These are phyloP conservation scores for Phyllopteryx taeniolatus DNA, from an alignment of 2,113 vertebrate genomes.

Conservation along the genomic window DNA sequence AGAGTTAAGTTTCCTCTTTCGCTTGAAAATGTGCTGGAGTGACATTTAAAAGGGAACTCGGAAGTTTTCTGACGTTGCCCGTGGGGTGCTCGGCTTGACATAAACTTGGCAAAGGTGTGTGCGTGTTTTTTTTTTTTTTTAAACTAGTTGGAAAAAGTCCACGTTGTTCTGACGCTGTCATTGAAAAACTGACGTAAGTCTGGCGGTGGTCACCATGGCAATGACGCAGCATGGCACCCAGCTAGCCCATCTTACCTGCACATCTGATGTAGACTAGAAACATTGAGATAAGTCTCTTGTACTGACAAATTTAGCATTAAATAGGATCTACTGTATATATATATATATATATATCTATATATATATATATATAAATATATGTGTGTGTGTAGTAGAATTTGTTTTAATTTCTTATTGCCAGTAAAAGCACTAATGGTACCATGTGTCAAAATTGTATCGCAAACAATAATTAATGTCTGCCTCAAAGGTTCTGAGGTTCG, in stretches of 20 bases:
- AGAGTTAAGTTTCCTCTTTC: neutral
- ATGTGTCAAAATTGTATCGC: neutral
- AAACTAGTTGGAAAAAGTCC: neutral
- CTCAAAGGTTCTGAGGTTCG: neutral
- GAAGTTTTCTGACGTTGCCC: neutral
- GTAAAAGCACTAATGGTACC: no score
- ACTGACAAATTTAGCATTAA: neutral
- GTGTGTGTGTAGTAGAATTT: neutral
- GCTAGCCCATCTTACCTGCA: neutral
- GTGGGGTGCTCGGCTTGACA: neutral
- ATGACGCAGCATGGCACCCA: constrained; percentile 14
- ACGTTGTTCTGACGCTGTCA: neutral
- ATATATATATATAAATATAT: no score
- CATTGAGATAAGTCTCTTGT: neutral
- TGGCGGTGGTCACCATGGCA: constrained; percentile 34
- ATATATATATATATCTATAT: no score
- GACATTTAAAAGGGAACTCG: neutral
- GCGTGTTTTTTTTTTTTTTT: neutral
- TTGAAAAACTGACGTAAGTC: constrained; percentile 17
- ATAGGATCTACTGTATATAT: neutral
- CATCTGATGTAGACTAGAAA: neutral
- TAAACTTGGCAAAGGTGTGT: neutral
- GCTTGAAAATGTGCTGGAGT: no score
- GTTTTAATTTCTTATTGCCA: neutral
- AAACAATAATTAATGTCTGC: neutral